Evolutionary conservation across 2,113 vertebrate species (phyloP), one percentile per base, ranked within the genome.

Genomic region (Prochilodus magdalenae): DNA sequence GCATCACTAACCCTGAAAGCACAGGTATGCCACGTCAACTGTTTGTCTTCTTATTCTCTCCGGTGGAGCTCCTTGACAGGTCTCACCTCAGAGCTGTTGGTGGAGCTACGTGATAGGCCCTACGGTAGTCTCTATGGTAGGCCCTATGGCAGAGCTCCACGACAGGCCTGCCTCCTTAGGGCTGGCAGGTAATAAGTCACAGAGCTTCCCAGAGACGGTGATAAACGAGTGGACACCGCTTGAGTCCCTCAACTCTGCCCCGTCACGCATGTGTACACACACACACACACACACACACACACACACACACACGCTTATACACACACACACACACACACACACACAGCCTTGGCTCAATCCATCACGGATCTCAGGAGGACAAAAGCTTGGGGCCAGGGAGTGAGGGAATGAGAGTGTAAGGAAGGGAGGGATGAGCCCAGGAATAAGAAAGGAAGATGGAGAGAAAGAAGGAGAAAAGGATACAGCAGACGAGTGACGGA

Each of bases 131-230:
- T 51, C 75, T 20, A 12, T 29, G 44, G 82, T 10, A 40, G 63
- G 60, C 44, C 80, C 59, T 20, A 16, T 33, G 0, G 24, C 60
- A 40, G 30, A 82, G 75, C 80, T 82, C 80, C 20, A 27, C 29
- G 73, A 74, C 8, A 16, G 74, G 63, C 60, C 36, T 60, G 76
- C 79, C 70, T 57, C 60, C 5, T 24, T 18, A 71, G 36, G 63
- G 36, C 59, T 40, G 51, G 76, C 49, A 69, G 71, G 76, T 79
- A 78, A 84, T 84, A 73, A 67, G 67, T 79, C 76, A 79, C 69
- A 84, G 62, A 79, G 71, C 33, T 33, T 79, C 60, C 73, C 36
- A 70, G 15, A 84, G 75, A 83, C 24, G 1, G 29, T 73, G 82
- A 83, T 59, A 83, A 78, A 78, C 51, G 75, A 73, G 49, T 22